Evolutionary conservation across 2,797 vertebrate genomes (phyloP), one percentile per base, ranked within the genome.

Genomic region (Acomys russatus): DNA sequence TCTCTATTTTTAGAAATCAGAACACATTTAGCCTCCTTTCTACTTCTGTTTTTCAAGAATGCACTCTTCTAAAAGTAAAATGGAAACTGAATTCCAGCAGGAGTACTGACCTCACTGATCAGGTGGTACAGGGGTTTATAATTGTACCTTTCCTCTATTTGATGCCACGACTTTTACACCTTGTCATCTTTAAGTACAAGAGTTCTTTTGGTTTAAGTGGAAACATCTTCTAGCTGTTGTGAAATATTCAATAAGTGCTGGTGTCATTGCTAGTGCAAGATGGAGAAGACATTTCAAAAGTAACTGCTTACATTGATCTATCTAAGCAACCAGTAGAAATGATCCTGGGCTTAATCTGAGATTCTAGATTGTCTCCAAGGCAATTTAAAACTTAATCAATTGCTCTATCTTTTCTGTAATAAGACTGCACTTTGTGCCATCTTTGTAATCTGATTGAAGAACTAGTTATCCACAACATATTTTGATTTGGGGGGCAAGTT

Each of bases 371-470:
- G 35, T 77, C 74, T 51, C 44, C 44, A 76, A 89, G 28, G 73
- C 44, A 92, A 91, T 84, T 96, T 91, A 18, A 88, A 93, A 91
- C 70, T 92, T 84, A 95, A 76, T 74, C 30, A 71, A 23, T 23
- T 74, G 49, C 3, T 76, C 9, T 92, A 4, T 80, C 20, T 95
- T 85, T 73, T 86, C 70, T 33, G 44, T 82, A 85, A 54, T 59
- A 74, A 3, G 38, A 74, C 38, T 93, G 87, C 25, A 15, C 15
- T 90, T 25, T 92, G 5, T 61, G 38, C 44, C 66, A 91, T 9
- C 28, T 91, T 91, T n/a, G 10, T n/a, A 84, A 85, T 92, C 5
- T 85, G 28, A 56, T 94, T 88, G 76, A 90, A 51, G 15, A 85
- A 95, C 79, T 23, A 87, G n/a, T 92, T 73, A 77, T 90, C 22